Evolutionary conservation across 2,113 vertebrate species (phyloP).

Genomic region (Entomyzon cyanotis): DNA sequence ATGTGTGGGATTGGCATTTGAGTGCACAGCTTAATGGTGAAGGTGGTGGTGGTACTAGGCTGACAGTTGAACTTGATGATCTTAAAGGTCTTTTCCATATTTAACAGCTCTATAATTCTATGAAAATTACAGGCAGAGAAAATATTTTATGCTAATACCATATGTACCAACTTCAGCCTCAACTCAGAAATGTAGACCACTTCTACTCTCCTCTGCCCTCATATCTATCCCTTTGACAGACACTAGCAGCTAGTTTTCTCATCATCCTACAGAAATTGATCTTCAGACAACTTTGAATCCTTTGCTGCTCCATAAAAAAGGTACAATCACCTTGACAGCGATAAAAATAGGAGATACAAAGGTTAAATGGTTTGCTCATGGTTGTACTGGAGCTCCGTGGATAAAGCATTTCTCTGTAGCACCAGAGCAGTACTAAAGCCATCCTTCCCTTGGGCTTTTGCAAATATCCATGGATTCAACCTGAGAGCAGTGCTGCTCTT

Average conservation of each 20-base stretch:
- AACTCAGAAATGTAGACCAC: background rate
- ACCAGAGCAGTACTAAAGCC: background rate
- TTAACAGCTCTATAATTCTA: background rate
- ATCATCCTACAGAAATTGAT: background rate
- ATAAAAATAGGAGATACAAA: background rate
- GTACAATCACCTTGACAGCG: background rate
- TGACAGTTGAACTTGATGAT: background rate
- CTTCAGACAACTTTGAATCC: background rate
- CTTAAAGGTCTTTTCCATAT: background rate
- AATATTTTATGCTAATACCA: background rate
- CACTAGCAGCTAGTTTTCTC: background rate
- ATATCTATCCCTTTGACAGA: background rate
- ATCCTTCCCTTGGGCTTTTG: background rate
- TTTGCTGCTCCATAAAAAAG: background rate
- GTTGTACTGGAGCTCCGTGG: background rate
- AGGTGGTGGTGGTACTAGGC: too few species aligned
- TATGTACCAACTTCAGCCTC: background rate
- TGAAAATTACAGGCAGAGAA: background rate
- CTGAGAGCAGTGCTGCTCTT: background rate
- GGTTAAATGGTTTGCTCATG: background rate
- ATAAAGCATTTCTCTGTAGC: background rate
- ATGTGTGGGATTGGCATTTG: fast-evolving
- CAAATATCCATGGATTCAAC: background rate
- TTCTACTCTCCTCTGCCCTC: background rate
- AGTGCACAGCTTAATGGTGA: background rate